Evolutionary conservation across 1,140 invertebrate species (phyloP), one percentile per base, ranked within the genome.

Genomic region (Stegodyphus dumicola): DNA sequence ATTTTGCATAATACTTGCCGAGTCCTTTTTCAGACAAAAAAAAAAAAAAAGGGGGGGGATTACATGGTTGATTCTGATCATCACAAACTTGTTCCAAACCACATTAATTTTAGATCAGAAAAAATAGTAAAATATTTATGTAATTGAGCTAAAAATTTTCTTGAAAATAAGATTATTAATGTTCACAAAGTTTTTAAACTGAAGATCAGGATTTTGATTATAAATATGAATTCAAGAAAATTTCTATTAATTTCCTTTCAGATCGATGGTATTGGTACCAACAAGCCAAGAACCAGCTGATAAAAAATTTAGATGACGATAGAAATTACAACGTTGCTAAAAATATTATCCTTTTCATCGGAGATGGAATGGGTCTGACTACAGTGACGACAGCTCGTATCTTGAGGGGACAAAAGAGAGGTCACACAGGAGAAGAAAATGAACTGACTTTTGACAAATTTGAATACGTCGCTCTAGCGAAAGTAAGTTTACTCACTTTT

Each of bases 291-390:
- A 51, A 10, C 10, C 17, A 69, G 11, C 65, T 79, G 15, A 13
- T 51, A 7, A 67, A 51, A 17, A 51, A 79, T 64, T 33, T 69
- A 11, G 17, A 52, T 10, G 52, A 70, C 17, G 54, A 18, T n/a
- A 53, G 90, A 91, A 4, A 92, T 92, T 0, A 89, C 90, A 74
- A 92, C 0, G 89, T 91, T 0, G 96, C 96, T 0, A 96, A 94
- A 90, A 98, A 98, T 90, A 94, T 98, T 0, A 95, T 98, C 33
- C 87, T 98, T 0, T 98, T 98, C 89, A 91, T 98, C 10, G 97
- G 96, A 0, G 96, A 98, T 89, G 96, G 97, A 2, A 98, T 99
- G 96, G 96, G 96, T 9, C 92, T 95, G 0, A 94, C 95, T 54
- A 97, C 96, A 0, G 92, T 96, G 17, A 96, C 96, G 0, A 95